phyloP scores from a whole-genome alignment of 2,888 invertebrate species.

The Drosophila anomalata region DNA sequence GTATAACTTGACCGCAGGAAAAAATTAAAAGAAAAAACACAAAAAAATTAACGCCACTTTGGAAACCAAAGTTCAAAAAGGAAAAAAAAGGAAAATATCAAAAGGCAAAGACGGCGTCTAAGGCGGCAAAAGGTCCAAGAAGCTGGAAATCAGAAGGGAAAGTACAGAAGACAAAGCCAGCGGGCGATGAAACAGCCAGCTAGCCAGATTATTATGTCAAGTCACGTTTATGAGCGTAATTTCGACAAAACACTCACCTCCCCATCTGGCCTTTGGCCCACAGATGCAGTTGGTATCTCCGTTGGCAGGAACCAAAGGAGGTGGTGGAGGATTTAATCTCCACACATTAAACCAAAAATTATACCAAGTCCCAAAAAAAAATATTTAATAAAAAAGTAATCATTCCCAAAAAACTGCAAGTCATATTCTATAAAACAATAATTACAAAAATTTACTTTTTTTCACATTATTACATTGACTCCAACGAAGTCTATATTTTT shows the following conservation, averaged over 20 bases:
- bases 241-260: slow-evolving; percentile 66
- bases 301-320: background rate
- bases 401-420: too few species aligned
- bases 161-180: slow-evolving; percentile 57
- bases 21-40: slow-evolving; percentile 52
- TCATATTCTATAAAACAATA: too few species aligned
- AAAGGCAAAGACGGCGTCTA: slow-evolving; percentile 14
- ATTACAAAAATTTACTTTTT: too few species aligned
- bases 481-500: too few species aligned
- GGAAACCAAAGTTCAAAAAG: slow-evolving; percentile 35
- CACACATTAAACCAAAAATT: too few species aligned
- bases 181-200: slow-evolving; percentile 53
- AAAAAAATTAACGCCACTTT: slow-evolving; percentile 69
- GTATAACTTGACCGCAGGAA: slow-evolving; percentile 53
- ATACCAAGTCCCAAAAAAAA: too few species aligned
- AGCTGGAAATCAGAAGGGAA: slow-evolving; percentile 34
- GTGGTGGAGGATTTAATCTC: background rate
- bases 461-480: too few species aligned
- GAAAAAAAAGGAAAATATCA: slow-evolving; percentile 22
- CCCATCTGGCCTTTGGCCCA: background rate
- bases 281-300: slow-evolving; percentile 1
- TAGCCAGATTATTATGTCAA: slow-evolving; percentile 83
- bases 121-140: slow-evolving; percentile 23
- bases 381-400: too few species aligned
- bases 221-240: slow-evolving; percentile 83